Evolutionary conservation across 2,888 invertebrate genomes (phyloP), one percentile per base, ranked within the genome.

Genomic region (Dasysyrphus albostriatus): DNA sequence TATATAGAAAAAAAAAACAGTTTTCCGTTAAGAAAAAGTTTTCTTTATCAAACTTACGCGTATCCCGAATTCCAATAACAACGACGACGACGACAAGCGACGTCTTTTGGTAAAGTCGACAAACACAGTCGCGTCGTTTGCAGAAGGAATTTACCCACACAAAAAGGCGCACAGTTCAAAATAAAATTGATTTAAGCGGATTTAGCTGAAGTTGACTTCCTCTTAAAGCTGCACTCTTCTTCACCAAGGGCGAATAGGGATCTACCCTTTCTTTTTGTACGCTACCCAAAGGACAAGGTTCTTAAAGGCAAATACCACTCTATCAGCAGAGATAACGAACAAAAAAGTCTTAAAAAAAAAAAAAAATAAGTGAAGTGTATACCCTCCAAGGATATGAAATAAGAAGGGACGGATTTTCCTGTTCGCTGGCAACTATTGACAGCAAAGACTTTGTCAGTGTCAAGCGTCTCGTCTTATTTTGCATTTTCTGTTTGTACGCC

Each of bases 361-460:
- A 44, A 63, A 72, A 51, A 84, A 72, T 32, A 54, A 54, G 58
- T 49, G 58, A 76, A 51, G 67, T 49, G n/a, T 42, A 70, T 32
- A 42, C 79, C 16, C n/a, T 61, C 63, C 47, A 51, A 73, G 73
- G 81, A 82, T 69, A 63, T 69, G 67, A 69, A 74, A 73, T 54
- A 69, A 81, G 47, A 58, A 81, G 49, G 34, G n/a, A 39, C 47
- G 74, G 47, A 51, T 73, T 78, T 77, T 76, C 12, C 7, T 32
- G 56, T 75, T 65, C 42, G 42, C 39, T 67, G 14, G 39, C 19
- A 14, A 8, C 56, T 58, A 56, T 56, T 63, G 70, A 74, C 74
- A 70, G 63, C 39, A 51, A 67, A 59, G 37, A 73, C 73, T 73
- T 85, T 85, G 77, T 85, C 82, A 77, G 61, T 85, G 85, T 81